Evolutionary conservation across 2,888 invertebrate genomes (phyloP), one percentile per base, ranked within the genome.

Genomic region (Thalpophila matura): DNA sequence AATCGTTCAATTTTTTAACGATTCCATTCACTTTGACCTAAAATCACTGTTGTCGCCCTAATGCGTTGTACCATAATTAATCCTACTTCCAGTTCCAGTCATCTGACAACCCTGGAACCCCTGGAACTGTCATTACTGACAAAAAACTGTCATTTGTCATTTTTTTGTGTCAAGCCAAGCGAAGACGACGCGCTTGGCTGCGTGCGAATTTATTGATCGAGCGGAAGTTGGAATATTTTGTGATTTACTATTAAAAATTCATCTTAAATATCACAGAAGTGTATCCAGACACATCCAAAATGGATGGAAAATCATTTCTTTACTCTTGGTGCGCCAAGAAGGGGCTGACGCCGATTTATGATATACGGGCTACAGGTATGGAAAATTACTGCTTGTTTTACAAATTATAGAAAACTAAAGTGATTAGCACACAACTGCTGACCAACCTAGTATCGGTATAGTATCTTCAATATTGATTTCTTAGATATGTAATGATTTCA

Each of bases 291-390:
- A 7, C 10, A 55, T 58, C 49, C 55, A 81, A 20, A 6, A 94
- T 94, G 95, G 94, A 93, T 77, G 86, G 88, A 4, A 99, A 99
- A 91, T 97, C 98, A 3, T 98, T 97, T 90, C 95, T 99, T 10
- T 98, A 98, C 89, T 96, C 98, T 65, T 99, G 98, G 97, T 97
- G 98, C 85, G 96, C 97, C 14, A 99, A 98, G 89, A 97, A 97
- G 81, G 96, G 96, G 73, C 86, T 96, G 3, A 96, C 97, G 18
- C 98, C 98, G 0, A 90, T 93, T 6, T 99, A 98, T 86, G 98
- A 98, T 83, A 96, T 97, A 61, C 95, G 98, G 37, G 96, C 97
- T 16, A 97, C 98, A 77, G 98, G 99, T 98, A 95, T 62, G 70
- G 18, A 51, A 61, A 68, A 43, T 49, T 43, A 55, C 22, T 43